Conservation (phyloP, 1,140 invertebrate genomes). For the Anastrepha ludens region DNA sequence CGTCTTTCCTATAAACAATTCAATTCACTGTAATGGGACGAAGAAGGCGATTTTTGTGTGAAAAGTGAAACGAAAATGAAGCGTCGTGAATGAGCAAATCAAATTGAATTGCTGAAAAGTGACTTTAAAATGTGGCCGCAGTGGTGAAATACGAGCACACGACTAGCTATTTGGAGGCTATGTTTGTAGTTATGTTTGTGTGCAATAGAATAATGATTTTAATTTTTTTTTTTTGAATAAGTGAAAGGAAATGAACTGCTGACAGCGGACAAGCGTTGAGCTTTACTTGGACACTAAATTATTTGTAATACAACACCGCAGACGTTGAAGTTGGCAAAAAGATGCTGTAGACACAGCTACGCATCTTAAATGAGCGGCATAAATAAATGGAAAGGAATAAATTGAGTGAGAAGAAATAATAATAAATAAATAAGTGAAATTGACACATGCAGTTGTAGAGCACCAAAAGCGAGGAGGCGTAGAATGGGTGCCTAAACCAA, state of each 20-base stretch:
- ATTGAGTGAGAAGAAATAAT: slow-evolving; percentile 22
- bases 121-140: neutral
- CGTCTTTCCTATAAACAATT: neutral
- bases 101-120: slow-evolving; percentile 37
- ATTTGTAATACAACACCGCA: slow-evolving; percentile 22
- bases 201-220: neutral
- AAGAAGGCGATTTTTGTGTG: neutral
- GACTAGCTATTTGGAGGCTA: neutral
- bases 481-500: neutral
- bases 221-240: neutral
- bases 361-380: neutral
- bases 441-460: neutral
- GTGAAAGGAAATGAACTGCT: neutral
- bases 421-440: slow-evolving; percentile 13
- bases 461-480: neutral
- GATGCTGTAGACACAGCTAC: neutral
- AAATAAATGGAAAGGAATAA: slow-evolving; percentile 19
- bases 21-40: neutral
- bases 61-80: slow-evolving; percentile 12
- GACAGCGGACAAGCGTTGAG: neutral
- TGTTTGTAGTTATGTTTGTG: neutral
- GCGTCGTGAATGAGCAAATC: slow-evolving; percentile 9
- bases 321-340: neutral
- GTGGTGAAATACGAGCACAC: slow-evolving; percentile 12
- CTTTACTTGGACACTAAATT: neutral